Evolutionary conservation across 1,140 invertebrate genomes (phyloP).

Genomic region (Apocrypta bakeri): DNA sequence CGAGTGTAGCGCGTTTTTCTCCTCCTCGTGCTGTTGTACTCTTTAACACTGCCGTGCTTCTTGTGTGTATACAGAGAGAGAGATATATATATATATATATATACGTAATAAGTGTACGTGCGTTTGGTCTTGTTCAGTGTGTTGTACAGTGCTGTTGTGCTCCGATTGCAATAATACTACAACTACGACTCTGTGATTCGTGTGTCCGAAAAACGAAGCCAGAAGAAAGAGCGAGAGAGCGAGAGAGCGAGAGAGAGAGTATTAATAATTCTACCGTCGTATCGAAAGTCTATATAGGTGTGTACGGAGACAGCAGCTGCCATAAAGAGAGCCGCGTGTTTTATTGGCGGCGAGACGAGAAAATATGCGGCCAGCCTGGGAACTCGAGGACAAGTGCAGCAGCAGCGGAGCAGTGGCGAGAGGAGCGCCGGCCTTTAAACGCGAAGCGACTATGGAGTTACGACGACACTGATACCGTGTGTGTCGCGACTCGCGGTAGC

Average conservation of each 20-base stretch:
- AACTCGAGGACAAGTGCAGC: conserved; percentile 43
- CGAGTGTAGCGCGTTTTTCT: not conserved
- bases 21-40: not conserved
- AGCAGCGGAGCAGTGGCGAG: not conserved
- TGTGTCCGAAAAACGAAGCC: not conserved
- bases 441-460: conserved; percentile 11
- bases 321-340: not conserved
- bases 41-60: not conserved
- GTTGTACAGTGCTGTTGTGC: not conserved
- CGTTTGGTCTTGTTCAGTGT: not conserved
- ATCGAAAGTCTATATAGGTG: not conserved
- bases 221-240: too few species aligned
- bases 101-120: not conserved
- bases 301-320: not conserved
- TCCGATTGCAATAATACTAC: not conserved
- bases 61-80: too few species aligned
- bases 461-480: not conserved
- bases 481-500: too few species aligned
- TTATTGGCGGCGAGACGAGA: not conserved
- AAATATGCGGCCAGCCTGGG: conserved; percentile 25
- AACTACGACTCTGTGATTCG: not conserved
- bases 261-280: not conserved
- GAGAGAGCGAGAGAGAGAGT: too few species aligned
- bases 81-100: not conserved
- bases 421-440: conserved; percentile 47